Conservation (phyloP, 2,888 invertebrate genomes). For the Odontocerum albicorne region DNA sequence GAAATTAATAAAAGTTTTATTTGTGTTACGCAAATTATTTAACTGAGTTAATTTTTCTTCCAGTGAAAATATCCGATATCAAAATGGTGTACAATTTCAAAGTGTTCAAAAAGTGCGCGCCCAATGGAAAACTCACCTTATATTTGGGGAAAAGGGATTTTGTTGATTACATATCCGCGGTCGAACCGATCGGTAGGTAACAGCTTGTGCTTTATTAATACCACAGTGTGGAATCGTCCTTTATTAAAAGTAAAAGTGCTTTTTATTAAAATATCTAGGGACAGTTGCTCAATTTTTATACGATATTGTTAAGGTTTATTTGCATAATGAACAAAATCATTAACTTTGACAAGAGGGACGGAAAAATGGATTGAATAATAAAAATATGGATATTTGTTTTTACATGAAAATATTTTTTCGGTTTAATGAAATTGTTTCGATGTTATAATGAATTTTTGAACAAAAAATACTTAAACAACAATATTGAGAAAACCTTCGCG, state of each 20-base stretch:
- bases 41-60: neutral
- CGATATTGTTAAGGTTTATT: no score
- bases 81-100: slow-evolving; percentile 88
- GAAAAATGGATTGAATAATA: no score
- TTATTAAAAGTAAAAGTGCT: slow-evolving; percentile 11
- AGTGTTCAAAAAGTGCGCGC: slow-evolving; percentile 88
- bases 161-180: slow-evolving; percentile 82
- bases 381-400: no score
- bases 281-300: neutral
- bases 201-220: slow-evolving; percentile 12
- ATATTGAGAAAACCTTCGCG: no score
- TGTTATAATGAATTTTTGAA: no score
- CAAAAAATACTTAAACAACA: no score
- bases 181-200: slow-evolving; percentile 79
- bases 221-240: neutral
- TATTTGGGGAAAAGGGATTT: slow-evolving; percentile 88
- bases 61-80: slow-evolving; percentile 20
- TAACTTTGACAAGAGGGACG: no score
- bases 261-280: slow-evolving; percentile 1
- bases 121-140: slow-evolving; percentile 83
- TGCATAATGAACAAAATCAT: no score
- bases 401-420: no score
- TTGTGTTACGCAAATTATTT: neutral
- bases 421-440: no score
- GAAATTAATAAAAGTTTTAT: neutral